Evolutionary conservation across 2,113 vertebrate species (phyloP).

Genomic region (Malurus elegans): DNA sequence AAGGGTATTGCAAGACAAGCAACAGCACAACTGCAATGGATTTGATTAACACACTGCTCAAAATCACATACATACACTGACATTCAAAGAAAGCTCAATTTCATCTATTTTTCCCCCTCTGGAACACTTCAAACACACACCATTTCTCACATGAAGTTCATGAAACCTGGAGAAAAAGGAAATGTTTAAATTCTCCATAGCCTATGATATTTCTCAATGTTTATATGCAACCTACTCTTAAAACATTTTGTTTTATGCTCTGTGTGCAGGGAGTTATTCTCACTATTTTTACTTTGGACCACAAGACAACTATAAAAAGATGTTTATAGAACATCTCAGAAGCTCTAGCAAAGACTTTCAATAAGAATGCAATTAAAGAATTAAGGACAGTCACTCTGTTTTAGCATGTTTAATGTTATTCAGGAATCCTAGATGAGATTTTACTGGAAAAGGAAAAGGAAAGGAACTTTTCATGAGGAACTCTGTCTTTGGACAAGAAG

Average conservation of each 20-base stretch:
- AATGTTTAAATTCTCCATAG: background rate
- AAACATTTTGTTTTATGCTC: background rate
- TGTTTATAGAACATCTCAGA: background rate
- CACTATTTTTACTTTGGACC: background rate
- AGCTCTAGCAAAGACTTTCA: background rate
- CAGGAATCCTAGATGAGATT: background rate
- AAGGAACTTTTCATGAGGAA: rapidly evolving
- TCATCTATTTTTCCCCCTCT: background rate
- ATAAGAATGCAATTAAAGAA: background rate
- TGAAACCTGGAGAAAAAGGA: background rate
- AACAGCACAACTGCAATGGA: background rate
- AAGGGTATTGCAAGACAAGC: background rate
- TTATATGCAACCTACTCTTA: background rate
- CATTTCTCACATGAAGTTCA: background rate
- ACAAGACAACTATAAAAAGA: background rate
- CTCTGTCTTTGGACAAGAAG: background rate
- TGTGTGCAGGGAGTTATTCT: background rate
- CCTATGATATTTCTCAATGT: background rate
- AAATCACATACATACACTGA: background rate
- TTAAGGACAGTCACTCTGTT: background rate
- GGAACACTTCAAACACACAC: background rate
- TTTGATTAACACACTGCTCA: background rate
- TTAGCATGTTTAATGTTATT: background rate
- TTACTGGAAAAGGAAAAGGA: background rate
- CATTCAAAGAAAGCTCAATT: background rate